A percentile compares a stretch with the other conserved stretches of the same genome.
phyloP scores from a whole-genome alignment of 2,888 invertebrate species.

The Ecliptopera silaceata region DNA sequence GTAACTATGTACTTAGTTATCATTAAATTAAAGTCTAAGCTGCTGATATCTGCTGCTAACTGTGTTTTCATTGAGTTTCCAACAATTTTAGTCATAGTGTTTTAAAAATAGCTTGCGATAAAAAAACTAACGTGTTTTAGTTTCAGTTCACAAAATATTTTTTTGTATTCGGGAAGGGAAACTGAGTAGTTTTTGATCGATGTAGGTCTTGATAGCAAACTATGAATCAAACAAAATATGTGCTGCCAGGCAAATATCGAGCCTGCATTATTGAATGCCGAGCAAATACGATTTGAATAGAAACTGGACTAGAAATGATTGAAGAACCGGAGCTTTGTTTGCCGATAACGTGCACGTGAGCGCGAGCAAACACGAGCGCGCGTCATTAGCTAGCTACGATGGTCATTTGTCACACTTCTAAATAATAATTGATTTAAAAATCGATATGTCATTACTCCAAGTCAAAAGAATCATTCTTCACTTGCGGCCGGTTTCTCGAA shows the following conservation, averaged over 20 bases:
- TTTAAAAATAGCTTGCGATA: too few relatives aligned
- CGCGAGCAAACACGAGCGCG: conserved; percentile 64
- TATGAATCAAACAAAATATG: conserved; percentile 27
- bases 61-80: too few relatives aligned
- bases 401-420: conserved; percentile 22
- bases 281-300: conserved; percentile 53
- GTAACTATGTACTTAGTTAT: too few relatives aligned
- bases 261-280: conserved; percentile 41
- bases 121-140: too few relatives aligned
- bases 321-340: conserved; percentile 33
- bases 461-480: too few relatives aligned
- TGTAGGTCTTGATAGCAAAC: conserved; percentile 5
- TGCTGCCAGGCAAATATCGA: conserved; percentile 39
- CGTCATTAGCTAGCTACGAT: conserved; percentile 45
- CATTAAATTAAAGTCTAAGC: too few relatives aligned
- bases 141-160: too few relatives aligned
- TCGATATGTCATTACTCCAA: neutral
- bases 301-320: conserved; percentile 47
- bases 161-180: too few relatives aligned
- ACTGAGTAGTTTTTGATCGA: neutral
- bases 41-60: too few relatives aligned
- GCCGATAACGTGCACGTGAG: conserved; percentile 44
- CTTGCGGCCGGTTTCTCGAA: too few relatives aligned
- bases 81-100: too few relatives aligned
- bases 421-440: neutral